Evolutionary conservation across 2,888 invertebrate species (phyloP).

Genomic region (Argyresthia goedartella): DNA sequence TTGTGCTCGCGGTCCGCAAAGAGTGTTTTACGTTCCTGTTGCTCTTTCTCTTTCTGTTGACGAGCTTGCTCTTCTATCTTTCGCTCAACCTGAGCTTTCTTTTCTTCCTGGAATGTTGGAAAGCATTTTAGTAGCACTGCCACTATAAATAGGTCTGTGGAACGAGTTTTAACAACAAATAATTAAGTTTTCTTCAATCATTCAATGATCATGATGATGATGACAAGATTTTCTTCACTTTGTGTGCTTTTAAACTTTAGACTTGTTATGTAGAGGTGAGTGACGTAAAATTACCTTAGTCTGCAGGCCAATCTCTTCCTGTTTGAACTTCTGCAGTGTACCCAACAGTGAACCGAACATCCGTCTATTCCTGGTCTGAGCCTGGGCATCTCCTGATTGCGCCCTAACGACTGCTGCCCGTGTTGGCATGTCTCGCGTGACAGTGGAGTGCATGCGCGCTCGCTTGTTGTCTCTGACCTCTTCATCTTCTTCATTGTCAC

Average conservation of each 20-base stretch:
- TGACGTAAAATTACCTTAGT: conserved; percentile 67
- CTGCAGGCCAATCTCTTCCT: conserved; percentile 91
- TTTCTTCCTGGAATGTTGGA: conserved; percentile 44
- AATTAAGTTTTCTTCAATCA: background rate
- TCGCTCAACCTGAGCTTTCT: conserved; percentile 85
- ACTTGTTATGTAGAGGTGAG: too few species aligned
- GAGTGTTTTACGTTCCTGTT: conserved; percentile 86
- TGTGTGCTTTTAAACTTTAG: too few species aligned
- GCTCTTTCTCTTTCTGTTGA: conserved; percentile 83
- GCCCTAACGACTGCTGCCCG: conserved; percentile 70
- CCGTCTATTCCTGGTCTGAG: conserved; percentile 86
- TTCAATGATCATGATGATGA: too few species aligned
- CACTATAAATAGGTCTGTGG: background rate
- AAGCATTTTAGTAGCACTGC: background rate
- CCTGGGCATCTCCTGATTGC: conserved; percentile 86
- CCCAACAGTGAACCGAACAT: conserved; percentile 97
- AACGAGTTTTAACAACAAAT: background rate
- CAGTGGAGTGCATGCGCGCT: conserved; percentile 74
- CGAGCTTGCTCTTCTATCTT: conserved; percentile 94
- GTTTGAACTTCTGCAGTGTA: conserved; percentile 94
- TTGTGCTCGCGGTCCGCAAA: conserved; percentile 89
- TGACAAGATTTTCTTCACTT: too few species aligned
- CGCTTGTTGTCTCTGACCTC: conserved; percentile 31
- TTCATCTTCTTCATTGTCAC: conserved; percentile 62
- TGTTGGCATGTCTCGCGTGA: conserved; percentile 89